Evolutionary conservation across 2,113 vertebrate species (phyloP).

Genomic region (Kryptolebias marmoratus): DNA sequence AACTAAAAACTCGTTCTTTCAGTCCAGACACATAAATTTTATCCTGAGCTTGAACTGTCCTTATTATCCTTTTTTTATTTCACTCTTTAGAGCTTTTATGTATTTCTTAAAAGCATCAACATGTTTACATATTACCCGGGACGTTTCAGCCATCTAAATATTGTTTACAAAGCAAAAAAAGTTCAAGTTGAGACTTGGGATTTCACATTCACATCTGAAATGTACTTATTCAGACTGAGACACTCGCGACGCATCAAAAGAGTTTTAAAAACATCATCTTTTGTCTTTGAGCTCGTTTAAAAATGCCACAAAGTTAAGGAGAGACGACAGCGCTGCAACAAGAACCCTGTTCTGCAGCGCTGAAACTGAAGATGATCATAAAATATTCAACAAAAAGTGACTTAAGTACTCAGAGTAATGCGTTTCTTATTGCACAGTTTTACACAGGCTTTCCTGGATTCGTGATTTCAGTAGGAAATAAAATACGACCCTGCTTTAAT

Average conservation of each 20-base stretch:
- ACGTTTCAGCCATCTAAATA: slow-evolving; percentile 31
- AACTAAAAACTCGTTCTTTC: too few relatives aligned
- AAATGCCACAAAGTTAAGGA: neutral
- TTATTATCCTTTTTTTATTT: neutral
- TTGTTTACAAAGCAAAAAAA: neutral
- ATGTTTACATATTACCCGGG: neutral
- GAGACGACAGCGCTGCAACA: neutral
- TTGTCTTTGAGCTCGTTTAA: neutral
- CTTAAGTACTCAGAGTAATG: slow-evolving; percentile 1
- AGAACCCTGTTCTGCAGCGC: neutral
- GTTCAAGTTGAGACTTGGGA: neutral
- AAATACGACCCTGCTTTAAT: neutral
- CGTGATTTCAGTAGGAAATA: neutral
- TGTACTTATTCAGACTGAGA: neutral
- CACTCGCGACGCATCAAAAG: neutral
- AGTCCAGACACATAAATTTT: too few relatives aligned
- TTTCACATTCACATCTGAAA: neutral
- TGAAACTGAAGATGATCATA: neutral
- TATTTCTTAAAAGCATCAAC: too few relatives aligned
- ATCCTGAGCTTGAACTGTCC: neutral
- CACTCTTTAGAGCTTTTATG: neutral
- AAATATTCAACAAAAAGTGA: slow-evolving; percentile 5
- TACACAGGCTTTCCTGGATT: neutral
- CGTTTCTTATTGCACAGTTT: neutral
- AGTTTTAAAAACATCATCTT: neutral